These are phyloP conservation scores for Macaria liturata DNA, from an alignment of 2,888 invertebrate genomes.

Conservation along the genomic window DNA sequence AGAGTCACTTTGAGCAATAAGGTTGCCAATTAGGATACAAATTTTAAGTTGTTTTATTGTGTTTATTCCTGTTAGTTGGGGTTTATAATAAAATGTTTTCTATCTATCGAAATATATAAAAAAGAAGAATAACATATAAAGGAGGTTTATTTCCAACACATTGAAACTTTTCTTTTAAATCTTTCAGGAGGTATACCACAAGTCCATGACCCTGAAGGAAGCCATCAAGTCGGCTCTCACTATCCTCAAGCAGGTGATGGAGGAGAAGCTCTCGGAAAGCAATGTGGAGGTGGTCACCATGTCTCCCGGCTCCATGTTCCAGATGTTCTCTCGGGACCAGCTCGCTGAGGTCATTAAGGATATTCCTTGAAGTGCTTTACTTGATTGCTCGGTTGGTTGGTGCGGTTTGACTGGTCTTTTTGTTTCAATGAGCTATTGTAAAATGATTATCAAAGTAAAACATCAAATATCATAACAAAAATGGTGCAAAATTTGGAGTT, in stretches of 20 bases:
- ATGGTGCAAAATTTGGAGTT: no score
- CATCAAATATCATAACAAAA: no score
- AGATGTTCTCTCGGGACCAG: conserved; percentile 95
- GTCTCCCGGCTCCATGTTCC: conserved; percentile 92
- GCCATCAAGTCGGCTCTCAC: conserved; percentile 95
- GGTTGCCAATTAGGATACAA: no score
- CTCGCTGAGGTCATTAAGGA: conserved; percentile 94
- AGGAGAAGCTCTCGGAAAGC: conserved; percentile 97
- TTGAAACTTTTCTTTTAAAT: no score
- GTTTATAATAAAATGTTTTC: no score
- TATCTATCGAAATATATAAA: no score
- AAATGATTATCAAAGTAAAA: no score
- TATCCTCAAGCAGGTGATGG: conserved; percentile 99
- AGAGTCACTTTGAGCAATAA: no score
- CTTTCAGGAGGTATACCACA: conserved; percentile 85
- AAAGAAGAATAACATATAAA: no score
- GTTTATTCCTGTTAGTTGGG: no score
- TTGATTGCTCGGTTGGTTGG: background rate
- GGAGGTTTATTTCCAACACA: no score
- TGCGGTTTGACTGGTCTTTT: background rate
- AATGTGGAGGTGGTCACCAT: conserved; percentile 99
- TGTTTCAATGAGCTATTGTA: background rate
- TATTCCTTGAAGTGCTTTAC: conserved; percentile 78
- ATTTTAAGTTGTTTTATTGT: no score
- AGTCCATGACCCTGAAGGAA: conserved; percentile 96